Evolutionary conservation across 1,140 invertebrate genomes (phyloP).

Genomic region (Euura lappo): DNA sequence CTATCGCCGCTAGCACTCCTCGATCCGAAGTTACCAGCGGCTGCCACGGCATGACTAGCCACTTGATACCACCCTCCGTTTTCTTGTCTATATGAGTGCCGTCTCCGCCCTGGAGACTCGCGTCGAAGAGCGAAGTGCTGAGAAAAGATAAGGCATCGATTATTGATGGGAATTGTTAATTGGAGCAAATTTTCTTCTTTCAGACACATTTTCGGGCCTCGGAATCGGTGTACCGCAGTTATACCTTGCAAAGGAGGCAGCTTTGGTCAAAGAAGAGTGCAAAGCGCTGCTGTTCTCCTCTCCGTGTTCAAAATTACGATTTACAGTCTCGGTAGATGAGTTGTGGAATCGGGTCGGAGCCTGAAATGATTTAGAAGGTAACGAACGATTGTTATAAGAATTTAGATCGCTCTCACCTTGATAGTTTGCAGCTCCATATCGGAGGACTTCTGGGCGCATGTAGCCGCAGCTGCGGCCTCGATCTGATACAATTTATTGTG

Average conservation of each 20-base stretch:
- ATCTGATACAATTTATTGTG: slow-evolving; percentile 44
- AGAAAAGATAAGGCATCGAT: slow-evolving; percentile 14
- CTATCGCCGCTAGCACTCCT: slow-evolving; percentile 62
- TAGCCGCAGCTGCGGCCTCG: slow-evolving; percentile 31
- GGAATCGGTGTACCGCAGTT: too few species aligned
- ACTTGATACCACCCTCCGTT: slow-evolving; percentile 54
- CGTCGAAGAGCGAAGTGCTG: slow-evolving; percentile 40
- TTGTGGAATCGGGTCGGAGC: not conserved
- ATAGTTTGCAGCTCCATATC: slow-evolving; percentile 9
- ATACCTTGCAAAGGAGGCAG: not conserved
- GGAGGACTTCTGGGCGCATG: slow-evolving; percentile 11
- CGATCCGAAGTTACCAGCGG: slow-evolving; percentile 62
- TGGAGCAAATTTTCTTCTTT: slow-evolving; percentile 9
- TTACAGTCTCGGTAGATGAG: not conserved
- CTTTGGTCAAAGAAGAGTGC: not conserved
- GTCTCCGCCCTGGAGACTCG: slow-evolving; percentile 34
- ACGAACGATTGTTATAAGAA: too few species aligned
- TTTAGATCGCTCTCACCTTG: not conserved
- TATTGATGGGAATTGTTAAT: slow-evolving; percentile 9
- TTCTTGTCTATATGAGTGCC: slow-evolving; percentile 32
- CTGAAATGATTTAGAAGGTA: not conserved
- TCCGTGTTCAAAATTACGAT: not conserved
- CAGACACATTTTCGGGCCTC: not conserved
- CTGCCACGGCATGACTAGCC: slow-evolving; percentile 65
- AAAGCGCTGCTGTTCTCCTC: not conserved